Evolutionary conservation across 2,797 vertebrate genomes (phyloP), one percentile per base, ranked within the genome.

Genomic region (Microctenopoma steveboyesi): DNA sequence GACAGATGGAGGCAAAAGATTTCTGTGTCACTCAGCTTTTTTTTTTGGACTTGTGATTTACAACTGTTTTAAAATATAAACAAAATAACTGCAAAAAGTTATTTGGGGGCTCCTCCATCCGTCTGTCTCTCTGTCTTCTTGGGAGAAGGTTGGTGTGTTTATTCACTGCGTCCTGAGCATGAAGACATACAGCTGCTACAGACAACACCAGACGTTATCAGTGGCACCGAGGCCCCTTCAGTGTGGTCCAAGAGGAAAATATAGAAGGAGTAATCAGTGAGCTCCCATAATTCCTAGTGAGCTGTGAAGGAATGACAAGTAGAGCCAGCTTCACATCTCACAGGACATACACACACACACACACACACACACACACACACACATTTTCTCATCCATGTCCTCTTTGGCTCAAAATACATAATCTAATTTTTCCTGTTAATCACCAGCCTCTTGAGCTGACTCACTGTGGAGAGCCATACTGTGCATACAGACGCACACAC

Each of bases 391-490:
- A 66, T 73, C 47, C 67, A 49, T 77, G 79, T 86, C 72, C 65
- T 59, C 47, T 43, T 69, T 71, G 74, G 72, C 83, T 89, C 52
- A 69, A 84, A 85, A 85, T 78, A 79, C 64, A 79, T 50, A 79
- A 81, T 74, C 80, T 83, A 90, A 88, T 92, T 88, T 89, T 92
- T 90, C 63, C 71, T 69, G 72, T 80, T 88, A 81, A 91, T 88
- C 87, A 82, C 64, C 72, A 83, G 67, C 67, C 61, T 45, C 86
- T 85, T 18, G 13, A 78, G 84, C 83, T 87, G 90, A 87, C 79
- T 90, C 91, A 84, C 8, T 60, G 64, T 42, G 18, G 50, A 76
- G 72, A 64, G 30, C 69, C 70, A 59, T 67, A 49, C 52, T 74
- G 69, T 80, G 65, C 72, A 76, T 69, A 76, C 53, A 52, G 64